Evolutionary conservation across 2,113 vertebrate genomes (phyloP).

Genomic region (Rhinoptilus africanus): DNA sequence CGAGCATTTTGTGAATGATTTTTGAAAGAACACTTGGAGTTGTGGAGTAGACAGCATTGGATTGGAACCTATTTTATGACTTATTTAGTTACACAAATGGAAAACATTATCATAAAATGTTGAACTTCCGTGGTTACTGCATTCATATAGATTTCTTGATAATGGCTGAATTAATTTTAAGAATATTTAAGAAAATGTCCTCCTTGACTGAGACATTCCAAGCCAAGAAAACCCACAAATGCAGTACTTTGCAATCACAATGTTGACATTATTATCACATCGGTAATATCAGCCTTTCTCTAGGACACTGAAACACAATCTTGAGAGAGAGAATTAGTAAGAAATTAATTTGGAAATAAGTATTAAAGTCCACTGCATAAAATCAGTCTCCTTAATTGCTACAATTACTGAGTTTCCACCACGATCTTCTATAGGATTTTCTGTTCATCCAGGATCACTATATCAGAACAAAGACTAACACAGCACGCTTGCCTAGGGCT

Average conservation of each 20-base stretch:
- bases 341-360: constrained; percentile 1
- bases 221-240: constrained; percentile 52
- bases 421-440: neutral
- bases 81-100: constrained; percentile 43
- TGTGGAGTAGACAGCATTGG: neutral
- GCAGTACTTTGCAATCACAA: neutral
- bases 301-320: neutral
- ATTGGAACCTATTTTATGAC: constrained; percentile 5
- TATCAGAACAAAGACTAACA: neutral
- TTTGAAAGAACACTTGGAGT: neutral
- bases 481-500: neutral
- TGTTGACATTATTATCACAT: constrained; percentile 20
- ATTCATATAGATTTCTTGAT: constrained; percentile 51
- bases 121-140: constrained; percentile 29
- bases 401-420: neutral
- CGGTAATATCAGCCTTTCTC: neutral
- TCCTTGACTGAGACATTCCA: neutral
- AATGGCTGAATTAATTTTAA: constrained; percentile 54
- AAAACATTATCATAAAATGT: constrained; percentile 51
- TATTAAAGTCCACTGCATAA: neutral
- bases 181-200: constrained; percentile 23
- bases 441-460: neutral
- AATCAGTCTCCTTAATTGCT: constrained; percentile 20
- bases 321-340: neutral
- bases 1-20: constrained; percentile 42